Percentiles rank a stretch among this genome's conserved stretches.
Conservation (phyloP, 2,797 vertebrate species). For the Lepus townsendii region DNA sequence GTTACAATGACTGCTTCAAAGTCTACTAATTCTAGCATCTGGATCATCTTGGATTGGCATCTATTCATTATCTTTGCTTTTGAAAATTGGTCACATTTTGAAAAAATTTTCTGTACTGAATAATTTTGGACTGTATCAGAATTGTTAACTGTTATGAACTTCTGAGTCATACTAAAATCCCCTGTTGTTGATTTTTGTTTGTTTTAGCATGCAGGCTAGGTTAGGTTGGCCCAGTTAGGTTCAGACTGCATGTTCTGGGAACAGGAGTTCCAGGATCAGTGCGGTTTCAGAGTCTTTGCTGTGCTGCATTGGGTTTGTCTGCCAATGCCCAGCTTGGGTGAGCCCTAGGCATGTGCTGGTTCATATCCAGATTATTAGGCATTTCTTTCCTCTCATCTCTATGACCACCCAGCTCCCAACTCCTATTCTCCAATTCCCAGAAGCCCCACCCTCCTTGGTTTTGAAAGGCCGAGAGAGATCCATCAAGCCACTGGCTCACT, state of each 20-base stretch:
- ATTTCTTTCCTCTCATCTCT: not conserved
- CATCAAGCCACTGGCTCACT: too few species aligned
- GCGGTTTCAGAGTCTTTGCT: not conserved
- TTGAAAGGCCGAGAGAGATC: too few species aligned
- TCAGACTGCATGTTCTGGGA: not conserved
- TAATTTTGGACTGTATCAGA: constrained; percentile 37
- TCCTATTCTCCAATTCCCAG: not conserved
- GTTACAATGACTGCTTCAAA: constrained; percentile 31
- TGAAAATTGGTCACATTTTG: constrained; percentile 36
- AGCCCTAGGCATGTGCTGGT: not conserved
- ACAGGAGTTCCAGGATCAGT: not conserved
- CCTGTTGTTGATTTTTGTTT: not conserved
- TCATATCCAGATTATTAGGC: not conserved
- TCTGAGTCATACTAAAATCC: not conserved
- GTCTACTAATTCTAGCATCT: not conserved
- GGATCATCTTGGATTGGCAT: not conserved
- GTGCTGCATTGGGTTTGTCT: not conserved
- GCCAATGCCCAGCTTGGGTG: not conserved
- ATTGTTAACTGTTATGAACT: constrained; percentile 47
- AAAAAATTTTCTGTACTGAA: not conserved
- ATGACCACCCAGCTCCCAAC: not conserved
- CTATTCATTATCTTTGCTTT: constrained; percentile 37
- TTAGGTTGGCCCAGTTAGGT: not conserved
- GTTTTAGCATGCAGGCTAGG: not conserved
- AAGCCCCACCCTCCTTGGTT: not conserved